These are phyloP conservation scores for Podarcis raffonei DNA, from an alignment of 2,113 vertebrate genomes.

Conservation along the genomic window DNA sequence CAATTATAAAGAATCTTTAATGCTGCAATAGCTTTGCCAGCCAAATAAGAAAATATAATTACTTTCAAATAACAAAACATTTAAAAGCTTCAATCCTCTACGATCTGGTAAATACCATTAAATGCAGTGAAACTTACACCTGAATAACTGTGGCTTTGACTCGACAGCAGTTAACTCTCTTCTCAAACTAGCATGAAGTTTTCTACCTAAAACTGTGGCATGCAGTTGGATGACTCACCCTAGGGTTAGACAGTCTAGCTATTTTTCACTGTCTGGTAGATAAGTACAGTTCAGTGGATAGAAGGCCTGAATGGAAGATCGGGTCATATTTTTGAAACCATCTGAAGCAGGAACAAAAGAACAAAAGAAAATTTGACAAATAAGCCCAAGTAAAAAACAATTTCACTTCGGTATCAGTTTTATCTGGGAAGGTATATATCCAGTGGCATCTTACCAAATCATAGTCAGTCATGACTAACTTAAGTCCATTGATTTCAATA, in stretches of 20 bases:
- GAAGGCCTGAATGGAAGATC: constrained; percentile 56
- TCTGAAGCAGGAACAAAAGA: constrained; percentile 65
- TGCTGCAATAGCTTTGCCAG: not conserved
- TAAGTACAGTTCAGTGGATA: constrained; percentile 37
- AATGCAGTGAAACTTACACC: not conserved
- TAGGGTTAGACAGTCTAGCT: constrained; percentile 45
- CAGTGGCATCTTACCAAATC: no score
- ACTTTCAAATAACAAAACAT: not conserved
- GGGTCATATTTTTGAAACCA: constrained; percentile 49
- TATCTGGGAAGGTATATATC: not conserved
- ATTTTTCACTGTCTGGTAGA: constrained; percentile 43
- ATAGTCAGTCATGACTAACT: no score
- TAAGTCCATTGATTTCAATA: no score
- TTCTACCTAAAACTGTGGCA: constrained; percentile 34
- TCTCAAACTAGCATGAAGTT: constrained; percentile 16
- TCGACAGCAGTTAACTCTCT: not conserved
- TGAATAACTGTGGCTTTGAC: not conserved
- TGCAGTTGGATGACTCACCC: constrained; percentile 42
- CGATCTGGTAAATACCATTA: no score
- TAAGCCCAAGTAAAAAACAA: not conserved
- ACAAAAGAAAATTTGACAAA: constrained; percentile 41
- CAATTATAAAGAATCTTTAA: not conserved
- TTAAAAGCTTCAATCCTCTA: not conserved
- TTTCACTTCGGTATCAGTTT: constrained; percentile 33
- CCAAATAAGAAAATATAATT: not conserved